phyloP scores from a whole-genome alignment of 2,888 invertebrate genomes.

The Orchestes rusci region DNA sequence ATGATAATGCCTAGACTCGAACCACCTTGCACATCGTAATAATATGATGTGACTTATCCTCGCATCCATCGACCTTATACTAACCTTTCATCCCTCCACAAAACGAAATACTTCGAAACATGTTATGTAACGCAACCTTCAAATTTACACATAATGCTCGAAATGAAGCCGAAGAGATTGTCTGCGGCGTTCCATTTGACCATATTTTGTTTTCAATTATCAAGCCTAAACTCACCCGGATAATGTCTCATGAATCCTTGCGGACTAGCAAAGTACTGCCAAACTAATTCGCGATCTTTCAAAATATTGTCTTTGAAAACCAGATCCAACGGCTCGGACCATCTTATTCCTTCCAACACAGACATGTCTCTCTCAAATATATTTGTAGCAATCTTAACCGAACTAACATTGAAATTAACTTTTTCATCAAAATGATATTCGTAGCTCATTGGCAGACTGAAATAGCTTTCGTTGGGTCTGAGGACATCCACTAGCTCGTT shows the following conservation, averaged over 20 bases:
- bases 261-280: conserved; percentile 98
- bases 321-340: conserved; percentile 89
- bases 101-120: no score
- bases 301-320: conserved; percentile 81
- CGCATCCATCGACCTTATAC: no score
- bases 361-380: conserved; percentile 81
- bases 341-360: conserved; percentile 84
- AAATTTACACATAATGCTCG: no score
- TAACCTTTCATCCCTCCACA: no score
- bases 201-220: no score
- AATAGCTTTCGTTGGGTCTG: conserved; percentile 46
- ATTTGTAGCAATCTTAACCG: conserved; percentile 89
- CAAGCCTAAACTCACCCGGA: conserved; percentile 74
- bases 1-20: no score
- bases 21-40: no score
- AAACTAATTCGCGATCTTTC: conserved; percentile 81
- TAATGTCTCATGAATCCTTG: conserved; percentile 94
- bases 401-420: conserved; percentile 71
- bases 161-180: no score
- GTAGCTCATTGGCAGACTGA: conserved; percentile 50
- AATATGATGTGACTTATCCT: no score
- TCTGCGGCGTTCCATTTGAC: no score
- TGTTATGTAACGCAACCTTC: no score
- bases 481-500: conserved; percentile 22
- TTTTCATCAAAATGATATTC: conserved; percentile 67